A percentile compares a stretch with the other conserved stretches of the same genome.
These are phyloP conservation scores for Ammodytes marinus DNA, from an alignment of 2,113 vertebrate species.

Conservation along the genomic window DNA sequence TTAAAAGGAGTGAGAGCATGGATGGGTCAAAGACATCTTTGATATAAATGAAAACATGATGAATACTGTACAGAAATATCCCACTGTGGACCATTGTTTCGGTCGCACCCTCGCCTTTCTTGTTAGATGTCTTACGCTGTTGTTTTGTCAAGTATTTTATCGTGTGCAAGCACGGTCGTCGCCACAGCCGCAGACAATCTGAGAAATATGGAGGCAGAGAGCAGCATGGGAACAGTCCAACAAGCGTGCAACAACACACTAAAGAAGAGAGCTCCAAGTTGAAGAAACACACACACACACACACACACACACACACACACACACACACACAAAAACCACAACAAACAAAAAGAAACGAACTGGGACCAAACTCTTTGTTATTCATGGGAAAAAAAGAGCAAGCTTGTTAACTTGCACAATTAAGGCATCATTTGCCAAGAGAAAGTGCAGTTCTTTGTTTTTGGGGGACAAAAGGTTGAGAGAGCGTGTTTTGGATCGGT, in stretches of 20 bases:
- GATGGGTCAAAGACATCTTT: conserved; percentile 70
- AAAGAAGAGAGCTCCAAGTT: conserved; percentile 44
- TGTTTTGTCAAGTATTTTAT: conserved; percentile 32
- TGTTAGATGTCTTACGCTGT: conserved; percentile 30
- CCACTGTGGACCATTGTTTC: conserved; percentile 62
- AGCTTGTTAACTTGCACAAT: conserved; percentile 85
- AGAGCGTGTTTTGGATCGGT: conserved; percentile 62
- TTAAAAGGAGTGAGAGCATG: conserved; percentile 56
- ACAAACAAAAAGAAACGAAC: conserved; percentile 62
- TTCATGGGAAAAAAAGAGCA: conserved; percentile 76
- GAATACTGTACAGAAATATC: conserved; percentile 69
- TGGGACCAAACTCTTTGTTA: conserved; percentile 79
- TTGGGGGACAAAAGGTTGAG: conserved; percentile 79
- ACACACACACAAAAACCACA: conserved; percentile 23
- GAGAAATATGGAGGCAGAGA: conserved; percentile 37
- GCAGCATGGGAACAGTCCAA: conserved; percentile 75
- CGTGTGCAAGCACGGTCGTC: background rate
- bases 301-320: background rate
- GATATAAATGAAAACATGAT: conserved; percentile 69
- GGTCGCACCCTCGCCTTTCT: conserved; percentile 34
- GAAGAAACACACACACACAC: conserved; percentile 20
- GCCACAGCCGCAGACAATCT: background rate
- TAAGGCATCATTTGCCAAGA: conserved; percentile 85
- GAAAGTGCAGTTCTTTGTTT: conserved; percentile 81
- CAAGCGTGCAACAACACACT: conserved; percentile 58